Percentiles rank a stretch among this genome's conserved stretches.
Conservation (phyloP, 2,888 invertebrate genomes). For the Automeris io region DNA sequence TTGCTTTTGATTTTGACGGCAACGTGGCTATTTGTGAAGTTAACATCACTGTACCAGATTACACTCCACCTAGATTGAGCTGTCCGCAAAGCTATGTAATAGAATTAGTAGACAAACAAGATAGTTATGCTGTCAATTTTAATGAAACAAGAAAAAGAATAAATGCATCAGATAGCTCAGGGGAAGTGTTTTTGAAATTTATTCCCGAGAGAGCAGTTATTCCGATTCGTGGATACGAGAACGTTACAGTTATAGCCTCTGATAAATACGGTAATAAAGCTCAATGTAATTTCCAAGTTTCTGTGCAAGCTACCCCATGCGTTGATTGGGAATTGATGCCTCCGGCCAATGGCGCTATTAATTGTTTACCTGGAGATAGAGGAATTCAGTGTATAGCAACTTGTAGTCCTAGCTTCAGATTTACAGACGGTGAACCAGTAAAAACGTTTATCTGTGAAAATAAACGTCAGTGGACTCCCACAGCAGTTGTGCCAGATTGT, state of each 20-base stretch:
- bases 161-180: constrained; percentile 91
- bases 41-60: constrained; percentile 95
- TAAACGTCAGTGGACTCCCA: constrained; percentile 89
- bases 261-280: constrained; percentile 93
- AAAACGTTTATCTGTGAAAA: constrained; percentile 92
- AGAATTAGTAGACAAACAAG: constrained; percentile 92
- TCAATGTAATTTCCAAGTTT: constrained; percentile 94
- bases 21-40: constrained; percentile 98
- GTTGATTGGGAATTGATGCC: constrained; percentile 95
- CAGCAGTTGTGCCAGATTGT: constrained; percentile 94
- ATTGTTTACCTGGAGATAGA: constrained; percentile 88
- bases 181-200: constrained; percentile 89
- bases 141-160: constrained; percentile 91
- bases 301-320: constrained; percentile 95
- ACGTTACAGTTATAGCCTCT: constrained; percentile 92
- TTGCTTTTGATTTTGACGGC: constrained; percentile 97
- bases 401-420: constrained; percentile 91
- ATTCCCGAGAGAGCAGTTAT: constrained; percentile 90
- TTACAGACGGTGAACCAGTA: constrained; percentile 92
- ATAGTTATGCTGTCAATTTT: constrained; percentile 93
- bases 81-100: constrained; percentile 97
- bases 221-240: constrained; percentile 91
- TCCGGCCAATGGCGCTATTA: constrained; percentile 91
- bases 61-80: constrained; percentile 91
- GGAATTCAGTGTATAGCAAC: constrained; percentile 93